Evolutionary conservation across 2,797 vertebrate species (phyloP), one percentile per base, ranked within the genome.

Genomic region (Neopelma chrysocephalum): DNA sequence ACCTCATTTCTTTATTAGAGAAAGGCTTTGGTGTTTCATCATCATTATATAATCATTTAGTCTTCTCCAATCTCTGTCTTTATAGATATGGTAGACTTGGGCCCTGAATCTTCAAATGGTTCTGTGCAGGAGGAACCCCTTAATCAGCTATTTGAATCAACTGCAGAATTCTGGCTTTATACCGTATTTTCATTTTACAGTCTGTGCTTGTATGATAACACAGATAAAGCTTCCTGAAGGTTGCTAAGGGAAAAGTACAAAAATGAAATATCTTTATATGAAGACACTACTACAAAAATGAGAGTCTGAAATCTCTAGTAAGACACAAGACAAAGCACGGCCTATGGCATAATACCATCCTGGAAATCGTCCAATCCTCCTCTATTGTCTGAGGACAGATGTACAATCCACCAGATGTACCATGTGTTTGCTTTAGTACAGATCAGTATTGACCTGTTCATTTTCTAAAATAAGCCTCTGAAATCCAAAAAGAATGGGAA

Each of bases 1-100:
- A 97, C 79, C 88, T 98, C 96, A 97, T 96, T 98, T 97, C 95
- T 96, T 97, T 97, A 97, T 96, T 98, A 96, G 82, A 97, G 80
- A 93, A 94, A 96, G 88, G 43, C 94, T 92, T 95, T 70, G 76
- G 93, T 96, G 61, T 97, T 98, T 96, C 96, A 98, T 98, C 97
- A 97, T 97, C 96, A 96, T 97, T 97, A 97, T 77, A 85, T 89
- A 88, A 96, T 92, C 50, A 96, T 96, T 97, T 97, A 91, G 87
- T 96, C 95, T 95, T 95, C 94, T 92, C 79, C 75, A 94, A 50
- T 87, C 48, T 77, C 87, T 94, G 65, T 60, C 76, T 75, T 75
- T 90, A 70, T 73, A 94, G 83, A 78, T 87, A 76, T 32, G 77
- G 71, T 25, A 83, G 61, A 90, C 64, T 94, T 93, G 60, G n/a